Evolutionary conservation across 1,140 invertebrate genomes (phyloP), one percentile per base, ranked within the genome.

Genomic region (Drosophila virilis): DNA sequence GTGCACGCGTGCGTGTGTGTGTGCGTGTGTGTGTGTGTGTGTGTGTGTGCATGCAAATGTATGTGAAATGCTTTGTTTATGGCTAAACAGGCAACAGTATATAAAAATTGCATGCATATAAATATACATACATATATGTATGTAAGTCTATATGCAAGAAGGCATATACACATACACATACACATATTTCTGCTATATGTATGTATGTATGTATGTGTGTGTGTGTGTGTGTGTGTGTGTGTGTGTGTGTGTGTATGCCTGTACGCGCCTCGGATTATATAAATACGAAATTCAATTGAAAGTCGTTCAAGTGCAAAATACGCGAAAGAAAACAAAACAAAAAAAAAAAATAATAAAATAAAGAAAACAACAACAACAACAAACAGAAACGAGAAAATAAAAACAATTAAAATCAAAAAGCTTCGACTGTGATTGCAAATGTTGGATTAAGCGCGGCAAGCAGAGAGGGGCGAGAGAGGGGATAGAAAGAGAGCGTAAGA

Each of bases 211-310:
- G 17, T 1, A 17, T 17, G 1, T 59, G 40, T 68, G 15, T 13
- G 22, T 10, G 50, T 65, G 12, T 74, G 33, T 13, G 61, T 8
- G 42, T 42, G 15, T 8, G 1, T 59, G 40, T 68, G 15, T 45
- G 22, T 37, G 13, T 13, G 22, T 10, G 50, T 65, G 12, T 74
- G 33, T 13, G 61, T 8, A 42, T 42, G 15, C 55, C 40, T 73
- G n/a, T 72, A 62, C 50, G 67, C 74, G 71, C 59, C 58, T 51
- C 65, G 65, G 69, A 74, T 85, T 85, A 55, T 79, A 86, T 86
- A 85, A 86, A 86, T 85, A 68, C 66, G 50, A 80, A 86, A 70
- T 85, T 85, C 75, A 85, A 85, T 86, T 85, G 78, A 85, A 85
- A 85, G 78, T 85, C 82, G 75, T 85, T 85, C 82, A 85, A 85